These are phyloP conservation scores for Bibio marci DNA, from an alignment of 2,888 invertebrate genomes.

Conservation along the genomic window DNA sequence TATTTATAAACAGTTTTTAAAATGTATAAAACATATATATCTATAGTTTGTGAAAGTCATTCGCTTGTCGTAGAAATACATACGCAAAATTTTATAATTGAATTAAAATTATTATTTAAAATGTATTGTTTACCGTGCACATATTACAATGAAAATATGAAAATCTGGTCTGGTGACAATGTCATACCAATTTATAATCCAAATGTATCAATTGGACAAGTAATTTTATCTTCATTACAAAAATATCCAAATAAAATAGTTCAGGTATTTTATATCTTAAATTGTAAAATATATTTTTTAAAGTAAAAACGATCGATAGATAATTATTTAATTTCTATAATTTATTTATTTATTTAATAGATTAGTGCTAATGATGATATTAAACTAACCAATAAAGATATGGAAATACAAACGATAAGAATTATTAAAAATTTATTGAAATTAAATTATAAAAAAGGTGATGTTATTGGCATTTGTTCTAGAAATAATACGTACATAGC, in stretches of 20 bases:
- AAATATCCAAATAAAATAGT: slow-evolving; percentile 3
- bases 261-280: too few relatives aligned
- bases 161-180: slow-evolving; percentile 6
- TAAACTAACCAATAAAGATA: slow-evolving; percentile 3
- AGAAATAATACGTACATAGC: slow-evolving; percentile 21
- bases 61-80: too few relatives aligned
- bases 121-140: too few relatives aligned
- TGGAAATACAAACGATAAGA: slow-evolving; percentile 3
- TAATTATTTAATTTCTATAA: too few relatives aligned
- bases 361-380: slow-evolving; percentile 5
- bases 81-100: too few relatives aligned
- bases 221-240: slow-evolving; percentile 1
- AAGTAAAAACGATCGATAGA: too few relatives aligned
- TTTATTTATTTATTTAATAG: too few relatives aligned
- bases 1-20: too few relatives aligned
- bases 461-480: slow-evolving; percentile 19
- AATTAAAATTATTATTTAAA: too few relatives aligned
- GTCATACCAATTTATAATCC: slow-evolving; percentile 1
- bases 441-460: slow-evolving; percentile 7
- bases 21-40: too few relatives aligned
- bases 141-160: background rate
- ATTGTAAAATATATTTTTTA: too few relatives aligned
- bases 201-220: slow-evolving; percentile 3
- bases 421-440: slow-evolving; percentile 6
- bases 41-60: too few relatives aligned